Evolutionary conservation across 2,888 invertebrate genomes (phyloP).

Genomic region (Gymnosoma rotundatum): DNA sequence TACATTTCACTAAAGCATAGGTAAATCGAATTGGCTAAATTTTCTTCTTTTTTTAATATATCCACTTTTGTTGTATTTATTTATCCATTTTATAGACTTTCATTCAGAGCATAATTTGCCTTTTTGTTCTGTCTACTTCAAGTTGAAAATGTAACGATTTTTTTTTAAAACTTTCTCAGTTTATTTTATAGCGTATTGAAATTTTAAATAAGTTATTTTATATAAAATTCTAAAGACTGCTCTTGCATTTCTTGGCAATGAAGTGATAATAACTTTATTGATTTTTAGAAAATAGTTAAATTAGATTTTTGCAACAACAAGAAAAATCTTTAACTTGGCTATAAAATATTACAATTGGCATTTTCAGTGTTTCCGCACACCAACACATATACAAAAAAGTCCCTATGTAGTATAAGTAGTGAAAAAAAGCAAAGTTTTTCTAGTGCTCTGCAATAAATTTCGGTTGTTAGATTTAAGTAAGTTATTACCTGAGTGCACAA

Average conservation of each 20-base stretch:
- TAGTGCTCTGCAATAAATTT: conserved; percentile 64
- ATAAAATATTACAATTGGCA: conserved; percentile 65
- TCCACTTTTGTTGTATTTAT: too few relatives aligned
- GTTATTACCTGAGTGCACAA: conserved; percentile 69
- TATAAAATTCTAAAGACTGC: not conserved
- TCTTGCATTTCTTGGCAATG: conserved; percentile 30
- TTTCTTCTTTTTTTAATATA: too few relatives aligned
- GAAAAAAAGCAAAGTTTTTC: conserved; percentile 43
- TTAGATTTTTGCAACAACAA: conserved; percentile 19
- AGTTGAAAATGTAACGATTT: not conserved
- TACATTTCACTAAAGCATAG: too few relatives aligned
- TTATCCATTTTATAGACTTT: too few relatives aligned
- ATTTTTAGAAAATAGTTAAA: conserved; percentile 50
- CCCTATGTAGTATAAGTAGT: not conserved
- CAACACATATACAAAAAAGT: not conserved
- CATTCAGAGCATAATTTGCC: too few relatives aligned
- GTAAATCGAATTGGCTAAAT: too few relatives aligned
- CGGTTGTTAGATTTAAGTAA: conserved; percentile 67
- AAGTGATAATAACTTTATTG: conserved; percentile 65
- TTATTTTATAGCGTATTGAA: not conserved
- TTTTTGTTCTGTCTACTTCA: too few relatives aligned
- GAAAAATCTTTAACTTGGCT: conserved; percentile 46
- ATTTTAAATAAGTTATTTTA: not conserved
- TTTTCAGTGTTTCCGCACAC: conserved; percentile 41
- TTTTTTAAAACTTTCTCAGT: not conserved